These are phyloP conservation scores for Excalfactoria chinensis DNA, from an alignment of 2,113 vertebrate species.

Conservation along the genomic window DNA sequence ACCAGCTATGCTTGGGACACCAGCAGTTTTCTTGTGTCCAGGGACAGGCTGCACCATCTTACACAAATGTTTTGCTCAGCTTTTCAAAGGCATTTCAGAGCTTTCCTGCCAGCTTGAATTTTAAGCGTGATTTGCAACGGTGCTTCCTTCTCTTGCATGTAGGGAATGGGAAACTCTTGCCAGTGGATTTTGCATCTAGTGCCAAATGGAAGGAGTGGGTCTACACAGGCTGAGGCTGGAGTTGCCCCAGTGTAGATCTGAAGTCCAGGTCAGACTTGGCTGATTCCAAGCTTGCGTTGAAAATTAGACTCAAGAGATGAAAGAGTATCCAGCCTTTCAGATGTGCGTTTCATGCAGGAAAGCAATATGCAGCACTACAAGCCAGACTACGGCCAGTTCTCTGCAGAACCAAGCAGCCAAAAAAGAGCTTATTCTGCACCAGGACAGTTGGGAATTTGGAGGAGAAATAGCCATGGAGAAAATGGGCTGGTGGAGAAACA, in stretches of 20 bases:
- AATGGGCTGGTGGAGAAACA: background rate
- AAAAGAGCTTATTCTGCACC: background rate
- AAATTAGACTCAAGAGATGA: constrained; percentile 23
- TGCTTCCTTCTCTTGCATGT: background rate
- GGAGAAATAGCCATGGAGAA: background rate
- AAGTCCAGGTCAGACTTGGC: background rate
- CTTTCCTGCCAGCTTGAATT: constrained; percentile 43
- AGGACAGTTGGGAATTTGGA: background rate
- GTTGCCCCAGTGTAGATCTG: constrained; percentile 19
- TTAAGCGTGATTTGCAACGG: constrained; percentile 17
- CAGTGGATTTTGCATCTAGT: background rate
- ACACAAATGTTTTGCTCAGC: constrained; percentile 35
- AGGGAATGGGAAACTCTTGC: background rate
- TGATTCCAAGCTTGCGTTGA: background rate
- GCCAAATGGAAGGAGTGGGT: background rate
- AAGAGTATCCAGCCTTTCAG: constrained; percentile 2
- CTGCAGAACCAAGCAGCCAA: background rate
- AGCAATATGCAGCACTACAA: background rate
- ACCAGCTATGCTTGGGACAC: background rate
- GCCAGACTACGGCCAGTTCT: background rate
- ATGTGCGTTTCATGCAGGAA: constrained; percentile 18
- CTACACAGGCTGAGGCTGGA: background rate
- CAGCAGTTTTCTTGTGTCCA: background rate
- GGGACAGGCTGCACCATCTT: background rate
- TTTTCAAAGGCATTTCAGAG: constrained; percentile 49